Evolutionary conservation across 2,888 invertebrate species (phyloP), one percentile per base, ranked within the genome.

Genomic region (Tyria jacobaeae): DNA sequence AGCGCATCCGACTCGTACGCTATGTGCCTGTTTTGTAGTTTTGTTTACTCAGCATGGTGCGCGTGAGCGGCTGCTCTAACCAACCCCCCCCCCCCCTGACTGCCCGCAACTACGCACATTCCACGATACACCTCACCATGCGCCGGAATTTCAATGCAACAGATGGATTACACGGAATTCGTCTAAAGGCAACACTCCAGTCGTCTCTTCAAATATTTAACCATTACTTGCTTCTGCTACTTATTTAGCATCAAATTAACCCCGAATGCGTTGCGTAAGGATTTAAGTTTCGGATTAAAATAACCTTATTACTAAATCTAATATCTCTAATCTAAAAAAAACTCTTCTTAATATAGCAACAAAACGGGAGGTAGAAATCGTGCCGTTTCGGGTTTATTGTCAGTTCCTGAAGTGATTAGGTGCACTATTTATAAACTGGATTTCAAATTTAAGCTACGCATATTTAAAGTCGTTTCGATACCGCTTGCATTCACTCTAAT

Each of bases 21-120:
- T 80, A 73, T 71, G 79, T 78, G 82, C 78, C 84, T 85, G 83
- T 83, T 85, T 86, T 85, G 87, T 88, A 83, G 81, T 85, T 85
- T 84, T 91, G 90, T 91, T 91, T 91, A 90, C 88, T 86, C 90
- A 90, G 89, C 88, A 85, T 82, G 87, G 84, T 78, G 85, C 84
- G 79, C 76, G 76, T 71, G 79, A 78, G 80, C 71, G 75, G 74
- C 69, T 75, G 55, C 74, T n/a, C n/a, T n/a, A n/a, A n/a, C n/a
- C 62, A 73, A 73, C 75, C 76, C 76, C 81, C n/a, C 48, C 34
- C 59, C 37, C 51, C 59, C 31, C 55, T 21, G 50, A 21, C 55
- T 51, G 31, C 54, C 55, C 78, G 70, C 65, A 61, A 62, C 78
- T 79, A 71, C 78, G 78, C 83, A 80, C 84, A 84, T 83, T 84